Evolutionary conservation across 1,140 invertebrate species (phyloP).

Genomic region (Helicoverpa armigera): DNA sequence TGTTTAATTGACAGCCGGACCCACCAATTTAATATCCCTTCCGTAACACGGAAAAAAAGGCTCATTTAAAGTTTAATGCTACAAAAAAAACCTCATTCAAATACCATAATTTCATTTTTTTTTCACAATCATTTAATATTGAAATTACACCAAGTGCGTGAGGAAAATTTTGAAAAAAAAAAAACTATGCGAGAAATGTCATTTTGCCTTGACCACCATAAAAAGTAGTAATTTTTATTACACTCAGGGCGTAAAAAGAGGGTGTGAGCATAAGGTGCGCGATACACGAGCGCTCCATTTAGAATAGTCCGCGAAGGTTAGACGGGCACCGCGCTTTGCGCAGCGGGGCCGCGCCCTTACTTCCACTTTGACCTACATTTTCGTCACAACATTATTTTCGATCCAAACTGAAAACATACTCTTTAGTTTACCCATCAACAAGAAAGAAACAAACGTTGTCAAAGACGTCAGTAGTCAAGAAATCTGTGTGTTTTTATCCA

Average conservation of each 20-base stretch:
- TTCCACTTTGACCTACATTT: constrained; percentile 12
- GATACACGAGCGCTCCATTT: background rate
- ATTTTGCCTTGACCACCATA: too few species aligned
- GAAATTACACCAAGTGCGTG: too few species aligned
- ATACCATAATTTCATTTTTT: too few species aligned
- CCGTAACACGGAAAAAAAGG: too few species aligned
- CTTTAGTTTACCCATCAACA: constrained; percentile 1
- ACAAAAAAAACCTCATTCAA: too few species aligned
- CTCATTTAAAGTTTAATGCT: too few species aligned
- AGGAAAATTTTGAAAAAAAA: too few species aligned
- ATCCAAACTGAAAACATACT: background rate
- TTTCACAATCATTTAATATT: too few species aligned
- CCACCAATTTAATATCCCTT: too few species aligned
- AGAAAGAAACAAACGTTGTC: background rate
- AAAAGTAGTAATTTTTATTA: too few species aligned
- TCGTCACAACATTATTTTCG: background rate
- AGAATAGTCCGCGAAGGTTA: background rate
- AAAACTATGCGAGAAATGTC: too few species aligned
- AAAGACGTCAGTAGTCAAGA: background rate
- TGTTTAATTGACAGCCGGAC: too few species aligned
- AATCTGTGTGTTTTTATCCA: background rate
- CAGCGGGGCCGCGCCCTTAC: constrained; percentile 15
- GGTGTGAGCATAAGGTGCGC: constrained; percentile 15
- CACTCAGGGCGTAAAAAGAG: background rate
- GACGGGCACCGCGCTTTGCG: background rate